Base-by-base conservation (phyloP, 2,888 invertebrate genomes). In the Branchellion lobata region DNA sequence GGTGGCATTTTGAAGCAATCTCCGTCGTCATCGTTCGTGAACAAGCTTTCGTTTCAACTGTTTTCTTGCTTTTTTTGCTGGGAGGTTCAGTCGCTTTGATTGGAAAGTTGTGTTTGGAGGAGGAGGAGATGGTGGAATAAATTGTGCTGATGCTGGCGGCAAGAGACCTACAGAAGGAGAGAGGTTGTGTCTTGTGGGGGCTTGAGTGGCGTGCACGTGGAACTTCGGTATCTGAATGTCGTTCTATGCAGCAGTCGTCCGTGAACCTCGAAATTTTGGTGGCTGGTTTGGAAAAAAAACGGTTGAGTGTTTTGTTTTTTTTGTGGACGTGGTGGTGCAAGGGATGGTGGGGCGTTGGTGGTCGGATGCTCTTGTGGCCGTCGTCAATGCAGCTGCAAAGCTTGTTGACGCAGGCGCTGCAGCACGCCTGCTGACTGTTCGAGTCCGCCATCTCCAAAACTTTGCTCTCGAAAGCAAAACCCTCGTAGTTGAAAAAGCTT, bases 101-200 rank as follows among this genome's bases (percentile, higher is more conserved):
- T 8, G 61, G 61, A 57, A n/a, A 57, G n/a, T 24, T 24, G 24
- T 24, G 21, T 24, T 57, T 57, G 21, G 75, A 75, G 31, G 75
- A 75, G 21, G 75, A 75, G 31, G 75, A 75, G 27, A 75, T 47
- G n/a, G 51, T 51, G 21, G 75, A 75, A 18, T 75, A 75, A 21
- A 75, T 27, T 8, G 24, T 75, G 53, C 75, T 51, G 33, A 75
- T 75, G 53, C 75, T 75, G 24, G 75, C 53, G 24, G 75, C 75
- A 3, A 75, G 47, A n/a, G 29, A 27, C 18, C 53, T 24, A 31
- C 75, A 75, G 27, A 75, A 75, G 31, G 51, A 51, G 29, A 14
- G 61, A n/a, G 3, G 61, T 18, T 57, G 61, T 18, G 61, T 8
- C 21, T 18, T 18, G 21, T 18, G 61, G 14, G 40, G 14, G 40